Conservation (phyloP, 2,113 vertebrate genomes). For the Indicator maculatus region DNA sequence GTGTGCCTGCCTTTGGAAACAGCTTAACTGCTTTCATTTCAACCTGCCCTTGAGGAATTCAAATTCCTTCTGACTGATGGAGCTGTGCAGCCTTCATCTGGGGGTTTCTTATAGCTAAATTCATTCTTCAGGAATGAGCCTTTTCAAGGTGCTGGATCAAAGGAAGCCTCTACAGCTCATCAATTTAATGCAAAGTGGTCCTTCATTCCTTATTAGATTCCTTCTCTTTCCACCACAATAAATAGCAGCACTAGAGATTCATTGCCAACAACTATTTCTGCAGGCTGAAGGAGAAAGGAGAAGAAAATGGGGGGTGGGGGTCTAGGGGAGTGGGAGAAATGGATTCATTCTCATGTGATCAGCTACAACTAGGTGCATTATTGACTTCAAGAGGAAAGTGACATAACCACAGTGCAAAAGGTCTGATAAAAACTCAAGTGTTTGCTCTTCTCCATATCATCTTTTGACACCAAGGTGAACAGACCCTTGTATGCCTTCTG, state of each 20-base stretch:
- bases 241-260: not conserved
- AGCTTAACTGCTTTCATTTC: not conserved
- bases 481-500: not conserved
- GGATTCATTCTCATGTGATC: not conserved
- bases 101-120: constrained; percentile 41
- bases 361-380: not conserved
- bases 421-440: no score
- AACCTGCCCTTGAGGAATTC: constrained; percentile 33
- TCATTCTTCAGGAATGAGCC: constrained; percentile 34
- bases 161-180: constrained; percentile 11
- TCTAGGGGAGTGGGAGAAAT: not conserved
- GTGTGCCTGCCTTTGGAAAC: constrained; percentile 14
- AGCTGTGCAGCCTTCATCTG: constrained; percentile 8
- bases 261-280: not conserved
- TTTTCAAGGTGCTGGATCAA: constrained; percentile 11
- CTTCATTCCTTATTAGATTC: constrained; percentile 48
- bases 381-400: not conserved
- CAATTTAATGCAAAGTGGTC: constrained; percentile 35
- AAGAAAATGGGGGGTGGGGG: not conserved
- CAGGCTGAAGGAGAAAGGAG: not conserved
- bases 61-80: constrained; percentile 40
- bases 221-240: constrained; percentile 15
- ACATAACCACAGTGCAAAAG: no score
- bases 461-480: no score
- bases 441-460: no score